phyloP scores from a whole-genome alignment of 2,888 invertebrate genomes.

The Drosophila colorata region DNA sequence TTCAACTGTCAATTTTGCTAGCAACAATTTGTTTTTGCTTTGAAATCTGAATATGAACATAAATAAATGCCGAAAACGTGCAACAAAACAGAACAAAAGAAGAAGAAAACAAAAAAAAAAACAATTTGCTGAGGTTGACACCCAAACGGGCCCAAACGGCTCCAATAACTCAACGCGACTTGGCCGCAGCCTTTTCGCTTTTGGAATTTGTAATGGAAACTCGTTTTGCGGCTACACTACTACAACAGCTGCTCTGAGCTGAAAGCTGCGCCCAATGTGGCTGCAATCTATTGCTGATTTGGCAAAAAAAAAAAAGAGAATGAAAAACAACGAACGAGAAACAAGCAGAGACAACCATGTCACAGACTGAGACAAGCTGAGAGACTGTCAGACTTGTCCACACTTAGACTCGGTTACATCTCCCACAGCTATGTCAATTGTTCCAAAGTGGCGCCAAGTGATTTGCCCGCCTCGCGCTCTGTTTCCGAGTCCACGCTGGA shows the following conservation, averaged over 20 bases:
- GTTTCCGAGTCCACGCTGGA: background rate
- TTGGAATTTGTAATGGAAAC: slow-evolving; percentile 68
- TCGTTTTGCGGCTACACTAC: slow-evolving; percentile 55
- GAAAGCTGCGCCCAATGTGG: slow-evolving; percentile 49
- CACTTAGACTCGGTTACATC: slow-evolving; percentile 25
- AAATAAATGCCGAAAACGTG: slow-evolving; percentile 40
- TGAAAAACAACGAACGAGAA: slow-evolving; percentile 3
- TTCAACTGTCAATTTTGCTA: slow-evolving; percentile 66
- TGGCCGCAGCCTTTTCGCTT: slow-evolving; percentile 35
- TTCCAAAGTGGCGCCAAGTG: slow-evolving; percentile 50
- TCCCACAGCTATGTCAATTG: slow-evolving; percentile 43
- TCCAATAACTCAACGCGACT: slow-evolving; percentile 60
- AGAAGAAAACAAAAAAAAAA: slow-evolving; percentile 7
- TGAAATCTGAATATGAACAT: slow-evolving; percentile 67
- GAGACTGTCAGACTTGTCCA: slow-evolving; percentile 13
- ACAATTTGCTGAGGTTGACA: slow-evolving; percentile 76
- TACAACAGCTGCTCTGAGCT: slow-evolving; percentile 29
- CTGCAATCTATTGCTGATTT: slow-evolving; percentile 65
- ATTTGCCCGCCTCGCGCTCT: slow-evolving; percentile 7
- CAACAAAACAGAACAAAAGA: slow-evolving; percentile 26
- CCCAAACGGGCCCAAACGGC: slow-evolving; percentile 55
- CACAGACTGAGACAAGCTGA: background rate
- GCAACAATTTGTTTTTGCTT: slow-evolving; percentile 43
- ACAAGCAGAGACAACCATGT: background rate
- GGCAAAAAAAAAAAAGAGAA: slow-evolving; percentile 41